phyloP scores from a whole-genome alignment of 2,888 invertebrate genomes.

The Trissonchulus latispiculum region DNA sequence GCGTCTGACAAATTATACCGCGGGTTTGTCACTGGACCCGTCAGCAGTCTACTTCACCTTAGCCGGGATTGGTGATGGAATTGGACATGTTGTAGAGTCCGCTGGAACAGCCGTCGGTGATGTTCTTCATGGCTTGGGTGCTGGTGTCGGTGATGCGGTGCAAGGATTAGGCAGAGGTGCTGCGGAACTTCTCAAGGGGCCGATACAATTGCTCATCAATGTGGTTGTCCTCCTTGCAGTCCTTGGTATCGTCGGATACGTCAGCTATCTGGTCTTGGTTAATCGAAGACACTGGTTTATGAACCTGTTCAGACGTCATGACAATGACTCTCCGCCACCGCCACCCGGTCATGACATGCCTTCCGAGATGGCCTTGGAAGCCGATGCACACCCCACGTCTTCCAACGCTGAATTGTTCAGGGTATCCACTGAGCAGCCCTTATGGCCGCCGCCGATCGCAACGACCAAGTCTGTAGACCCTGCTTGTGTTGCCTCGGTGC shows the following conservation, averaged over 20 bases:
- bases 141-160: not conserved
- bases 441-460: not conserved
- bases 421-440: not conserved
- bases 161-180: not conserved
- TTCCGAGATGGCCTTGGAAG: too few species aligned
- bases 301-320: not conserved
- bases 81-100: not conserved
- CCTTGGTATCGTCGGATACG: not conserved
- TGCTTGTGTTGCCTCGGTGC: not conserved
- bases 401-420: not conserved
- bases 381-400: too few species aligned
- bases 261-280: not conserved
- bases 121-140: not conserved
- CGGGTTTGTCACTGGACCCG: not conserved
- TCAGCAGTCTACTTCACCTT: not conserved
- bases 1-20: conserved; percentile 7
- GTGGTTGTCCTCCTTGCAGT: not conserved
- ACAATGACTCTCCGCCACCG: not conserved
- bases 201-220: not conserved
- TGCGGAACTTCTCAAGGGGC: not conserved
- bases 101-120: not conserved
- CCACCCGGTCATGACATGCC: not conserved
- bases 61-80: not conserved
- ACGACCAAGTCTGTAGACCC: not conserved
- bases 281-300: not conserved